These are phyloP conservation scores for Cremastinae sp. DNA, from an alignment of 2,888 invertebrate species.

Conservation along the genomic window DNA sequence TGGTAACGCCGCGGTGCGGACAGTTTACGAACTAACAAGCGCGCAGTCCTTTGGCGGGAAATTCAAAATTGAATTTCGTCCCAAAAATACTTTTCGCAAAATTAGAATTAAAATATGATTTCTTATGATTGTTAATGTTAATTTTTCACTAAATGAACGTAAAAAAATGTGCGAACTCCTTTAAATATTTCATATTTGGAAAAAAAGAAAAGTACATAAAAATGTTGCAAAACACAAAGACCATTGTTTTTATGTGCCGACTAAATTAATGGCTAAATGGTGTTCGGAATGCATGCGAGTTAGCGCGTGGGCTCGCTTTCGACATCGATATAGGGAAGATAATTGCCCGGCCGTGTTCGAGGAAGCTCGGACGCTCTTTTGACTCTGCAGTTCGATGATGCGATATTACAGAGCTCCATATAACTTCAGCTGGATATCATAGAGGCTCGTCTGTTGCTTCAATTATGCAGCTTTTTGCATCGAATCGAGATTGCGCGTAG, in stretches of 20 bases:
- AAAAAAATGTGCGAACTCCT: neutral
- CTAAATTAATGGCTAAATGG: constrained; percentile 22
- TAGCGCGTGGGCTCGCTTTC: constrained; percentile 65
- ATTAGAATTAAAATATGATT: too few species aligned
- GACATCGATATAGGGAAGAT: constrained; percentile 67
- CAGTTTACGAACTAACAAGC: constrained; percentile 16
- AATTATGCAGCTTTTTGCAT: constrained; percentile 55
- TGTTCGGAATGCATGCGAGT: constrained; percentile 41
- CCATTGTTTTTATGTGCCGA: too few species aligned
- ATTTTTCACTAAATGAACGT: too few species aligned
- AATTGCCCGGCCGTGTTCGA: constrained; percentile 65
- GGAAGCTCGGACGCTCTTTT: constrained; percentile 30
- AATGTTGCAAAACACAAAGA: too few species aligned
- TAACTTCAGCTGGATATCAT: constrained; percentile 6
- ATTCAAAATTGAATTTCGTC: constrained; percentile 30
- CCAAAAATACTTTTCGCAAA: neutral
- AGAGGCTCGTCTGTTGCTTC: constrained; percentile 51
- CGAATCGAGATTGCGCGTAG: constrained; percentile 15
- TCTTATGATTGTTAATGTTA: too few species aligned
- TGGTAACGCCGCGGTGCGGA: constrained; percentile 21
- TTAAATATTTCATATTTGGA: constrained; percentile 14
- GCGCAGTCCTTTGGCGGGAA: constrained; percentile 39
- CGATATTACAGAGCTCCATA: constrained; percentile 6
- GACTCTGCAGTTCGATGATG: constrained; percentile 23
- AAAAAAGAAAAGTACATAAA: constrained; percentile 8